Percentiles rank a stretch among this genome's conserved stretches.
Conservation (phyloP, 2,113 vertebrate genomes). For the Rhinopithecus roxellana region DNA sequence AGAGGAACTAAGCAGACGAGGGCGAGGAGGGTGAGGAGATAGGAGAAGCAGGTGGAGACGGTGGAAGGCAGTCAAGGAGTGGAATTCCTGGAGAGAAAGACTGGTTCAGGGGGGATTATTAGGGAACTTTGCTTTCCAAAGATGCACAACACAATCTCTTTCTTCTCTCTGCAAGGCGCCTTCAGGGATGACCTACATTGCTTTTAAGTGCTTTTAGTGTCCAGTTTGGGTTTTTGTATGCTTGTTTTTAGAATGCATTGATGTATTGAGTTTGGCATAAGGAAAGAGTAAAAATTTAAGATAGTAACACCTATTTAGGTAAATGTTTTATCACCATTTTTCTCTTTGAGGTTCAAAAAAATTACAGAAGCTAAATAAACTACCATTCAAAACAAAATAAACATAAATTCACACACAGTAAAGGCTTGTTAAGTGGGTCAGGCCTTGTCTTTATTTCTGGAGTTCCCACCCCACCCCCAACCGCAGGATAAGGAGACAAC, state of each 20-base stretch:
- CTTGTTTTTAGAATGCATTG: not conserved
- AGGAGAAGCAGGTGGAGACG: not conserved
- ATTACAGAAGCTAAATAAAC: not conserved
- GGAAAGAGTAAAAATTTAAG: not conserved
- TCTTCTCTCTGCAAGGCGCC: not conserved
- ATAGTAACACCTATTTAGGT: not conserved
- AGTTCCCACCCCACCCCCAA: fast-evolving
- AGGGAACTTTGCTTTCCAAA: not conserved
- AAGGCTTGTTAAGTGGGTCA: not conserved
- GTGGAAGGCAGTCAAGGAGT: not conserved
- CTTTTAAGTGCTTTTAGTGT: not conserved
- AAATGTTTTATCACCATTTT: not conserved
- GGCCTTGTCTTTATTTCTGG: not conserved
- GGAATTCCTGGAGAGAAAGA: not conserved
- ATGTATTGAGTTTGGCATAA: not conserved
- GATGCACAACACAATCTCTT: too few relatives aligned
- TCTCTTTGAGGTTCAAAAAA: not conserved
- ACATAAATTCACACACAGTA: not conserved
- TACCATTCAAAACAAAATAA: not conserved
- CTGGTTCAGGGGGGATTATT: not conserved
- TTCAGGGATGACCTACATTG: not conserved
- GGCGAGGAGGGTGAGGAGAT: not conserved
- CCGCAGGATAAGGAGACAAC: too few relatives aligned
- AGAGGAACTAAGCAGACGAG: too few relatives aligned
- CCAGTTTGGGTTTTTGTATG: not conserved